A percentile compares a stretch with the other conserved stretches of the same genome.
Conservation (phyloP, 2,888 invertebrate genomes). For the Hyalella azteca region DNA sequence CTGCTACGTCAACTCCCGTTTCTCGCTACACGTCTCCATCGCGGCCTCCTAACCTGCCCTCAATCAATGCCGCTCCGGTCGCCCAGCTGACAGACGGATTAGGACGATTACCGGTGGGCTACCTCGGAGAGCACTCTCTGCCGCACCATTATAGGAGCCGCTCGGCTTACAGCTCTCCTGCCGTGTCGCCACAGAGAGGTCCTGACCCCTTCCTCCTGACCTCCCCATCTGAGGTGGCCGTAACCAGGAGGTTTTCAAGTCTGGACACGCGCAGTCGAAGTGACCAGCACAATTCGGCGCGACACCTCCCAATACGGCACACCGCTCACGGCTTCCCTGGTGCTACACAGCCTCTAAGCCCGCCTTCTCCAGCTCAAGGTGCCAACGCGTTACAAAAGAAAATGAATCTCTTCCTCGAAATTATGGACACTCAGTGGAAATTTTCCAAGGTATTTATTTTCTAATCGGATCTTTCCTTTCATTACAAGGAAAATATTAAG, state of each 20-base stretch:
- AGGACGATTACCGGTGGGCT: constrained; percentile 32
- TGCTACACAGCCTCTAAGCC: constrained; percentile 46
- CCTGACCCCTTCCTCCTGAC: constrained; percentile 49
- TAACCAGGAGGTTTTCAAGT: constrained; percentile 49
- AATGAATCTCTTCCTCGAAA: constrained; percentile 73
- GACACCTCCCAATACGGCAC: constrained; percentile 49
- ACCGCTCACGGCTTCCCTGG: constrained; percentile 50
- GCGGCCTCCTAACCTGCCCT: constrained; percentile 39
- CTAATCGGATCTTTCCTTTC: too few relatives aligned
- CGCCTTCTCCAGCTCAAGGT: constrained; percentile 55
- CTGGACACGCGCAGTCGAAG: constrained; percentile 46
- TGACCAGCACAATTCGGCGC: constrained; percentile 2
- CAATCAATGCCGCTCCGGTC: constrained; percentile 19
- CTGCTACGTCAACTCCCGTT: constrained; percentile 44
- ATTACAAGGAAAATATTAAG: too few relatives aligned
- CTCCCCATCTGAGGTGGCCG: constrained; percentile 39
- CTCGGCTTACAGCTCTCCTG: constrained; percentile 56
- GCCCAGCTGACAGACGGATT: constrained; percentile 49
- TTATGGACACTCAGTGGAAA: constrained; percentile 80
- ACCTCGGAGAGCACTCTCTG: constrained; percentile 49
- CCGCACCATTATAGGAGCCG: constrained; percentile 54
- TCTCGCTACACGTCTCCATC: constrained; percentile 52
- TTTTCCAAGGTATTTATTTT: constrained; percentile 75
- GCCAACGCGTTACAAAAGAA: constrained; percentile 49
- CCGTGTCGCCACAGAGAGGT: constrained; percentile 55